These are phyloP conservation scores for Rapana venosa DNA, from an alignment of 2,888 invertebrate genomes.

Conservation along the genomic window DNA sequence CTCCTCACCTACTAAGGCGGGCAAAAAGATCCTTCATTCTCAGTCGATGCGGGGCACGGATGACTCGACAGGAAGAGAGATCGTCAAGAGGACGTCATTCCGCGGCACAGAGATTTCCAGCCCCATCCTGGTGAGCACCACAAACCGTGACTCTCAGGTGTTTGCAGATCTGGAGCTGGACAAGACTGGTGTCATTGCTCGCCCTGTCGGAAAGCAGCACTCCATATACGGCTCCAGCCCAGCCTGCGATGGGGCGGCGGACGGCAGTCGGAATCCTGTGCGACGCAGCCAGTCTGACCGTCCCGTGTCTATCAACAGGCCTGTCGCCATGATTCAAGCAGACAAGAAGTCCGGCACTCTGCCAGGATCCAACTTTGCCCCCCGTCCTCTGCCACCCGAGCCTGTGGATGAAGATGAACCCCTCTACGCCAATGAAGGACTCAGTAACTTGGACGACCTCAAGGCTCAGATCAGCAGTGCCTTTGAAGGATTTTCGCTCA, in stretches of 20 bases:
- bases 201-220: constrained; percentile 35
- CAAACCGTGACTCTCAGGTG: constrained; percentile 68
- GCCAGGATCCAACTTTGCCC: neutral
- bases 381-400: constrained; percentile 35
- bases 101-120: constrained; percentile 67
- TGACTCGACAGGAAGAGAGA: constrained; percentile 42
- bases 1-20: constrained; percentile 23
- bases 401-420: constrained; percentile 42
- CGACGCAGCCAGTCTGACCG: constrained; percentile 52
- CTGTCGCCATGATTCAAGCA: neutral
- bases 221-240: constrained; percentile 17
- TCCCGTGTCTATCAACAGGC: constrained; percentile 34
- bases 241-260: constrained; percentile 5
- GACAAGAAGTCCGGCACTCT: neutral
- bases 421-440: constrained; percentile 33
- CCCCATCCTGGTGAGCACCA: constrained; percentile 71
- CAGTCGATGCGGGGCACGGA: constrained; percentile 34
- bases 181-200: constrained; percentile 51
- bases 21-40: constrained; percentile 38
- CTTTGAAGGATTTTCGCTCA: constrained; percentile 20
- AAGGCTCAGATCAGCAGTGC: constrained; percentile 38
- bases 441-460: constrained; percentile 36
- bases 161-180: constrained; percentile 56
- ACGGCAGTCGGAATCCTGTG: constrained; percentile 42
- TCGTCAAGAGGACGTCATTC: constrained; percentile 64